Conservation (phyloP, 2,113 vertebrate genomes). For the Chrysochloris asiatica region DNA sequence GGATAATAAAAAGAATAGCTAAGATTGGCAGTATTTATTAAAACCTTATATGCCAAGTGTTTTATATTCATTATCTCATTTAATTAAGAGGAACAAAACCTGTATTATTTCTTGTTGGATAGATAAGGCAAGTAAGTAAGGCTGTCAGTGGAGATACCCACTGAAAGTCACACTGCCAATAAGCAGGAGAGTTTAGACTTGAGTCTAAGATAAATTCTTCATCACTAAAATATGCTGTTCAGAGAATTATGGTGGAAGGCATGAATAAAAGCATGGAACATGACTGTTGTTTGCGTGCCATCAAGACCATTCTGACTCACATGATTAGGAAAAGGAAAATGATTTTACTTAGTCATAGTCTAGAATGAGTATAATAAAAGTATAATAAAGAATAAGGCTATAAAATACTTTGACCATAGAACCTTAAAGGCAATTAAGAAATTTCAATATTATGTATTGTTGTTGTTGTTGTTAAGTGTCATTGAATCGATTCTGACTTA, state of each 20-base stretch:
- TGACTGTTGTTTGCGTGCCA: not conserved
- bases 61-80: not conserved
- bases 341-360: conserved; percentile 1
- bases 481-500: no score
- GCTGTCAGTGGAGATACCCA: not conserved
- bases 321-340: not conserved
- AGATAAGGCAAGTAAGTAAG: not conserved
- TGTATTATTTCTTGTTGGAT: not conserved
- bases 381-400: not conserved
- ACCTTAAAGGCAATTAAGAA: not conserved
- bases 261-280: not conserved
- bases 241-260: not conserved
- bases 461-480: no score
- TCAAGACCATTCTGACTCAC: not conserved
- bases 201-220: not conserved
- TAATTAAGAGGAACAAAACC: not conserved
- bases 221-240: not conserved
- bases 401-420: not conserved
- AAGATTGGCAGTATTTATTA: not conserved
- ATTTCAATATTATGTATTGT: conserved; percentile 8
- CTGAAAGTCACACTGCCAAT: not conserved
- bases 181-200: not conserved
- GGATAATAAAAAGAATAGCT: not conserved
- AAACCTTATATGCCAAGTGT: not conserved
- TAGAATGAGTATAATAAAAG: not conserved